Conservation (phyloP, 2,888 invertebrate species). For the Cryptocheilus praepositus region DNA sequence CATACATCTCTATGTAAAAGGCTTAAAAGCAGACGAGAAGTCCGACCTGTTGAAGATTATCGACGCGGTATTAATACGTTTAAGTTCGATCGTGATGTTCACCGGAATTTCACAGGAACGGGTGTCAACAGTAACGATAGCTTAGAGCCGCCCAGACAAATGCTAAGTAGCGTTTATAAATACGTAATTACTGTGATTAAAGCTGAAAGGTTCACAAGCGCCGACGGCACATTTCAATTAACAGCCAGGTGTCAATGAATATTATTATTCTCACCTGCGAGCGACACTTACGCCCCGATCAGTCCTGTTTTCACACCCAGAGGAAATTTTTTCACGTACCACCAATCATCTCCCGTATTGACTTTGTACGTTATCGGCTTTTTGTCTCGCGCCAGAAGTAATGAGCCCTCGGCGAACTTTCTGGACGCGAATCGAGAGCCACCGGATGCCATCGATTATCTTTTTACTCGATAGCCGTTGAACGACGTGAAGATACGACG, state of each 20-base stretch:
- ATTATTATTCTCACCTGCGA: constrained; percentile 31
- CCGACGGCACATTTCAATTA: constrained; percentile 43
- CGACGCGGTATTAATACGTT: not conserved
- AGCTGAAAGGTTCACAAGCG: constrained; percentile 26
- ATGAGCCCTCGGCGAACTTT: too few species aligned
- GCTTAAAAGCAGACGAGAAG: too few species aligned
- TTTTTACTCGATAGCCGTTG: too few species aligned
- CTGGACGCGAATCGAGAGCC: too few species aligned
- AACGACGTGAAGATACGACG: too few species aligned
- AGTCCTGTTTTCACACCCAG: not conserved
- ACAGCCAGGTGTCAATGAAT: constrained; percentile 45
- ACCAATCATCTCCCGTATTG: too few species aligned
- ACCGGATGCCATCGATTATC: too few species aligned
- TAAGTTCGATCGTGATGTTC: constrained; percentile 25
- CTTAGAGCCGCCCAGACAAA: constrained; percentile 31
- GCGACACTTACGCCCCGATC: not conserved
- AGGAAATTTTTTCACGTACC: not conserved
- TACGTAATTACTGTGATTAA: constrained; percentile 44
- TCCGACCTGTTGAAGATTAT: too few species aligned
- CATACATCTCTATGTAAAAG: too few species aligned
- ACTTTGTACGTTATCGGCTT: too few species aligned
- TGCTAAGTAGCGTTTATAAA: constrained; percentile 44
- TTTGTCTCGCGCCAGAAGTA: too few species aligned
- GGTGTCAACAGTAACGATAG: not conserved
- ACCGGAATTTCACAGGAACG: constrained; percentile 7